Evolutionary conservation across 2,888 invertebrate genomes (phyloP).

Genomic region (Drosophila demipolita): DNA sequence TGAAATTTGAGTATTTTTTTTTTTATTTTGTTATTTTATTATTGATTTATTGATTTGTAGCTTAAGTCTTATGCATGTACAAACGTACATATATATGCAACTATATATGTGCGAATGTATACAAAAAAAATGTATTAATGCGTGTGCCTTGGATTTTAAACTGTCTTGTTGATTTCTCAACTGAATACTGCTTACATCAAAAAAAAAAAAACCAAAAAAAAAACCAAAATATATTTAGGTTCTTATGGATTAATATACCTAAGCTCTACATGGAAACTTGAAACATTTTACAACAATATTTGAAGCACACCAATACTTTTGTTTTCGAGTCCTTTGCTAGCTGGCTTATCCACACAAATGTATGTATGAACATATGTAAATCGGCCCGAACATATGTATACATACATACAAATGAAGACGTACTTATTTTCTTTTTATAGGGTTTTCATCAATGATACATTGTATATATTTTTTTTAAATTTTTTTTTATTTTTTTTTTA

Average conservation of each 20-base stretch:
- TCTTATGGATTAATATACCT: conserved; percentile 7
- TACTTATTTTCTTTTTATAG: background rate
- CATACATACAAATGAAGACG: background rate
- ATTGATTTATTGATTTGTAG: conserved; percentile 10
- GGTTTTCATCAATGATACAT: conserved; percentile 14
- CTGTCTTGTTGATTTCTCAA: background rate
- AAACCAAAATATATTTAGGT: background rate
- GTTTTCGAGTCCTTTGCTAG: conserved; percentile 1
- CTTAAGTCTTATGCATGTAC: conserved; percentile 12
- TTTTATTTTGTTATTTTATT: background rate
- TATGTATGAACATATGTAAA: background rate
- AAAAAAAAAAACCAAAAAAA: background rate
- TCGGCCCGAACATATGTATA: no score
- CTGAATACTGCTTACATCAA: background rate
- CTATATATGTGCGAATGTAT: background rate
- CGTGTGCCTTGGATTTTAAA: background rate
- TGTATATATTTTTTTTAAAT: background rate
- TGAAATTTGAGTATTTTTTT: conserved; percentile 8
- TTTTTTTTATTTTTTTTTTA: background rate
- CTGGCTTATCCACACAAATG: background rate
- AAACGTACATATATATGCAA: conserved; percentile 1
- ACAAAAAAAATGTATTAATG: background rate
- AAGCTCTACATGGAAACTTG: conserved; percentile 28
- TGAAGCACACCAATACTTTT: conserved; percentile 29
- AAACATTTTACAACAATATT: conserved; percentile 38